These are phyloP conservation scores for Pachycephus smyrnensis DNA, from an alignment of 2,888 invertebrate species.

Conservation along the genomic window DNA sequence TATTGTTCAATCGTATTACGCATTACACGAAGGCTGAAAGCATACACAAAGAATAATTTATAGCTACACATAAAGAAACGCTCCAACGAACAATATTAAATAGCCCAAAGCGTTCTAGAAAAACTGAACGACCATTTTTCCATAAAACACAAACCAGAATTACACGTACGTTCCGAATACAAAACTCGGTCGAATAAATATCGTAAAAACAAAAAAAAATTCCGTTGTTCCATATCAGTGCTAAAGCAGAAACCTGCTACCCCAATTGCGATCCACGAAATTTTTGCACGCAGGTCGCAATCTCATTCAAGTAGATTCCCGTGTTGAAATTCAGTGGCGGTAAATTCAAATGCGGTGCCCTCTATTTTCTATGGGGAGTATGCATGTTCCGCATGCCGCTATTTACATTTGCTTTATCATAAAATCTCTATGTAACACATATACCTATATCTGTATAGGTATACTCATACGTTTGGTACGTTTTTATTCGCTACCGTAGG, in stretches of 20 bases:
- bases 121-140: background rate
- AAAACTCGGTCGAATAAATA: background rate
- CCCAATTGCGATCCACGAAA: background rate
- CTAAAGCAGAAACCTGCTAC: background rate
- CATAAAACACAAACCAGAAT: background rate
- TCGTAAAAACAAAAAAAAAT: background rate
- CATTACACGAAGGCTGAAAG: background rate
- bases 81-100: background rate
- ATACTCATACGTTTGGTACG: background rate
- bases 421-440: background rate
- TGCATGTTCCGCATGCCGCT: background rate
- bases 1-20: constrained; percentile 42
- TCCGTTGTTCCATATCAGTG: background rate
- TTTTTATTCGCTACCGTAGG: constrained; percentile 4
- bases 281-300: background rate
- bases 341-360: background rate
- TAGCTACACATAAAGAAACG: background rate
- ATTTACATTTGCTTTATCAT: background rate
- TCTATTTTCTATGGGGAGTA: background rate
- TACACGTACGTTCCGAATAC: background rate
- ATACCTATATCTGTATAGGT: background rate
- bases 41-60: background rate
- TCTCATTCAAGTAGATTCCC: background rate
- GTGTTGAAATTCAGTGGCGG: constrained; percentile 2
- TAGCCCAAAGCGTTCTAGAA: background rate